Evolutionary conservation across 2,888 invertebrate species (phyloP).

Genomic region (Ormyrus thymus): DNA sequence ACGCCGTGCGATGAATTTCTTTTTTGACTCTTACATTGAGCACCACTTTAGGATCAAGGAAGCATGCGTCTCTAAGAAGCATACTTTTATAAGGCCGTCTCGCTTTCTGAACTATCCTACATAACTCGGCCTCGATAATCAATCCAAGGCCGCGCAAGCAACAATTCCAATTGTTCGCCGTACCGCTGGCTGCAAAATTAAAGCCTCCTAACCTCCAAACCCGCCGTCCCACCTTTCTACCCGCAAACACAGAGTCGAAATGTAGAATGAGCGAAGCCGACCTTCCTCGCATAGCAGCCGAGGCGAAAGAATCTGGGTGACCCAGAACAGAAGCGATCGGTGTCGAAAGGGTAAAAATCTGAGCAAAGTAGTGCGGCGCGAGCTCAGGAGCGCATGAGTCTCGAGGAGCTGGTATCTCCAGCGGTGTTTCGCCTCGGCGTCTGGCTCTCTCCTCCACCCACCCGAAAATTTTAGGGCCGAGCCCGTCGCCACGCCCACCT

Average conservation of each 20-base stretch:
- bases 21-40: slow-evolving; percentile 41
- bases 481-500: slow-evolving; percentile 53
- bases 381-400: slow-evolving; percentile 62
- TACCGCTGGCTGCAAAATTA: too few species aligned
- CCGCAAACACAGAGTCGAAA: too few species aligned
- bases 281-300: too few species aligned
- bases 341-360: slow-evolving; percentile 64
- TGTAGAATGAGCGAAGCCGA: too few species aligned
- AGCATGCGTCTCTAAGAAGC: slow-evolving; percentile 48
- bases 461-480: slow-evolving; percentile 53
- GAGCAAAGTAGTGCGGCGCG: slow-evolving; percentile 66
- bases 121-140: too few species aligned
- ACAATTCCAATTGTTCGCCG: too few species aligned
- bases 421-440: background rate
- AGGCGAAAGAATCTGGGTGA: background rate
- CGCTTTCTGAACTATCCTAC: background rate
- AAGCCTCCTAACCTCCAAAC: too few species aligned
- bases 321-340: slow-evolving; percentile 6
- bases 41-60: slow-evolving; percentile 53
- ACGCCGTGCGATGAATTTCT: background rate
- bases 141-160: too few species aligned
- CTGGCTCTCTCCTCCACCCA: slow-evolving; percentile 38
- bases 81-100: background rate
- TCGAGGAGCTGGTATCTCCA: slow-evolving; percentile 40
- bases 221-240: too few species aligned